Percentiles rank a stretch among this genome's conserved stretches.
These are phyloP conservation scores for Tringa solitaria DNA, from an alignment of 2,113 vertebrate species.

Conservation along the genomic window DNA sequence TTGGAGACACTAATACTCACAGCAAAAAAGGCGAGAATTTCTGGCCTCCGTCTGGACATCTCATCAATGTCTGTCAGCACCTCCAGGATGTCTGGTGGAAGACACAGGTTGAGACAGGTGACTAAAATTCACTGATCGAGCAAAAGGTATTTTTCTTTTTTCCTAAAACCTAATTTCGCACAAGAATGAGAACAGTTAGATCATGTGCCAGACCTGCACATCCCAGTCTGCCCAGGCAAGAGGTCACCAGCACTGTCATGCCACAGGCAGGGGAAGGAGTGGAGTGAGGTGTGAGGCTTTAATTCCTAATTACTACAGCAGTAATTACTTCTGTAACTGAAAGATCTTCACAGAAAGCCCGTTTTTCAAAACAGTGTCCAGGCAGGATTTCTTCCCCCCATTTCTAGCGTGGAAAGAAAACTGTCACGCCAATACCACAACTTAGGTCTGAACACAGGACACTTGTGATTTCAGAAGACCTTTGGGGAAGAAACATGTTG, in stretches of 20 bases:
- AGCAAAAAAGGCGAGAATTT: slow-evolving; percentile 93
- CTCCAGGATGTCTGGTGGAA: slow-evolving; percentile 86
- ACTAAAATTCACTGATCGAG: neutral
- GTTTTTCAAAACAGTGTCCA: neutral
- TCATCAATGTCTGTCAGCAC: slow-evolving; percentile 95
- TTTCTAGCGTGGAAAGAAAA: neutral
- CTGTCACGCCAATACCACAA: neutral
- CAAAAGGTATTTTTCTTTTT: neutral
- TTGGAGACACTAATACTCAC: slow-evolving; percentile 74
- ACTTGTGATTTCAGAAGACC: neutral
- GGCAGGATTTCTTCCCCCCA: neutral
- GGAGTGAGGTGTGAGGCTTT: neutral
- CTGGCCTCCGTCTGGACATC: slow-evolving; percentile 93
- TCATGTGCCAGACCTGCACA: neutral
- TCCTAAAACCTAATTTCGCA: neutral
- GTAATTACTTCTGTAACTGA: neutral
- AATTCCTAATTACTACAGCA: too few relatives aligned
- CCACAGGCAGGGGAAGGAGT: neutral
- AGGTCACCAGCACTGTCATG: neutral
- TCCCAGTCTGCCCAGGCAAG: neutral
- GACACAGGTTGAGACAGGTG: neutral
- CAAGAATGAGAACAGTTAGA: neutral
- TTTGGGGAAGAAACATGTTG: neutral
- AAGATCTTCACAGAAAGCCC: neutral
- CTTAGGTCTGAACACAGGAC: neutral